Evolutionary conservation across 2,113 vertebrate species (phyloP), one percentile per base, ranked within the genome.

Genomic region (Panurus biarmicus): DNA sequence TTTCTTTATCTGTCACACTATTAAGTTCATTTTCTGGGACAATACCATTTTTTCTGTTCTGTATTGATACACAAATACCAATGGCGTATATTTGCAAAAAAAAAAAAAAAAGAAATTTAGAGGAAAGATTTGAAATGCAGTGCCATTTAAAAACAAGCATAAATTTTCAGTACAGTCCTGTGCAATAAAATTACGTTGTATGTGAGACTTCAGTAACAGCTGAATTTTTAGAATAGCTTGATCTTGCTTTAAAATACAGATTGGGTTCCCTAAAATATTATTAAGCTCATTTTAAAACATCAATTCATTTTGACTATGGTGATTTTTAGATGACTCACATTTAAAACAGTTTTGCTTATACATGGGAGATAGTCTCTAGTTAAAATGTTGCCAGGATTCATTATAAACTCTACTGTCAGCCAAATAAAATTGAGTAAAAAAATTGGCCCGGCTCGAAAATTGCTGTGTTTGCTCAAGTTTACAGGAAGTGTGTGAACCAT

Each of bases 341-440:
- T 89, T 94, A 54, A 90, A 96, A 82, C 70, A 87, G 48, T 54
- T 77, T 82, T 93, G 54, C 73, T 93, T 94, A 47, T 92, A 76
- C 50, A 85, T 61, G 29, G 58, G 66, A 79, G 93, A 87, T 94
- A 78, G 77, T 70, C 18, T 78, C 48, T 72, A 87, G 73, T 85
- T 94, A 67, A 89, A 74, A 18, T 69, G 11, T 61, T 92, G 81
- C 84, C 87, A 87, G 54, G 70, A 54, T 96, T 95, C 73, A 44
- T 94, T 90, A 79, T 79, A 75, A 91, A 85, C 65, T 69, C 31
- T 28, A 51, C 69, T 83, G 54, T 33, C 87, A 92, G 94, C 89
- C 93, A 96, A 94, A 82, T 79, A 82, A 72, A 91, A 89, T 75
- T 89, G 84, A 96, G 57, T 87, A 13, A 86, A 92, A 94, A 96